Evolutionary conservation across 2,113 vertebrate species (phyloP).

Genomic region (Lepisosteus oculatus): DNA sequence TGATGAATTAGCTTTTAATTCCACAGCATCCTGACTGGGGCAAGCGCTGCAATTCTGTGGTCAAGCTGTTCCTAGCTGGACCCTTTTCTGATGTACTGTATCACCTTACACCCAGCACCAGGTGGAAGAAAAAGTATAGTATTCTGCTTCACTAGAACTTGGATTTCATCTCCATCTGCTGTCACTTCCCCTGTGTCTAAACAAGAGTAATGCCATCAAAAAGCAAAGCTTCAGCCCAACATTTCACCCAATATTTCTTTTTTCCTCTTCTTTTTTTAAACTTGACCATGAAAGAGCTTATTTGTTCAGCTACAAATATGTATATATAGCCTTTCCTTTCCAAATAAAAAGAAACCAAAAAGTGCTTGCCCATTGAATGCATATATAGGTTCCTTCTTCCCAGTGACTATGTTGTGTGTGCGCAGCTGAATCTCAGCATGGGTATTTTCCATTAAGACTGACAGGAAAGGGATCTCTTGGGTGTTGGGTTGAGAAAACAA

Average conservation of each 20-base stretch:
- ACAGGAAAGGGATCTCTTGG: not conserved
- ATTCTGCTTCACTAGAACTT: constrained; percentile 30
- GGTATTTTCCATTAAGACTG: not conserved
- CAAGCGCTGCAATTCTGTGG: constrained; percentile 43
- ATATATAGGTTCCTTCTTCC: not conserved
- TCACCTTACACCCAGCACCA: constrained; percentile 48
- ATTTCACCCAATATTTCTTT: not conserved
- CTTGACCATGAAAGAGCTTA: constrained; percentile 1
- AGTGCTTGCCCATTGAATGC: not conserved
- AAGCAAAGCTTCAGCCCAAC: not conserved
- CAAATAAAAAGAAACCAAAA: not conserved
- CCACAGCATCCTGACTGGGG: constrained; percentile 23
- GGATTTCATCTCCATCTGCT: constrained; percentile 43
- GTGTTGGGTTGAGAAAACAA: not conserved
- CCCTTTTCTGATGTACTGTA: constrained; percentile 30
- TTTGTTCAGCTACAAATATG: not conserved
- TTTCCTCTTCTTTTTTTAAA: constrained; percentile 4
- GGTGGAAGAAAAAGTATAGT: constrained; percentile 30
- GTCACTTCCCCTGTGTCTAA: constrained; percentile 17
- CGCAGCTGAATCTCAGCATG: constrained; percentile 5
- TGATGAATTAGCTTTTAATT: constrained; percentile 15
- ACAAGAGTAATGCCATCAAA: constrained; percentile 1
- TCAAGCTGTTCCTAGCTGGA: constrained; percentile 11
- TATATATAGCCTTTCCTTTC: constrained; percentile 5
- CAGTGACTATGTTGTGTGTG: not conserved